Conservation (phyloP, 2,113 vertebrate genomes). For the Pardalotus punctatus region DNA sequence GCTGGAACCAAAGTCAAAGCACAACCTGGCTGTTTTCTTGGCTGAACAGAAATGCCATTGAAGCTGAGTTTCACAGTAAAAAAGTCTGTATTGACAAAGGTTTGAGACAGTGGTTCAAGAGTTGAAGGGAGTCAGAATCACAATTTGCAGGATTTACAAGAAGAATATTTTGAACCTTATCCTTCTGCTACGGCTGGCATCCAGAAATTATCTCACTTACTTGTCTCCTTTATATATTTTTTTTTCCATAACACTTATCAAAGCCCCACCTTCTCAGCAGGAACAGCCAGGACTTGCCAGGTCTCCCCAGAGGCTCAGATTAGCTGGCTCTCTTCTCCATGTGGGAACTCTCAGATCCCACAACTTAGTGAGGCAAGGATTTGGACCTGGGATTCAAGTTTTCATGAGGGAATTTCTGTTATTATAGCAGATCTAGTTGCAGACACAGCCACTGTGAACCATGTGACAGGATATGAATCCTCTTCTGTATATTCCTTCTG, state of each 20-base stretch:
- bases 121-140: not conserved
- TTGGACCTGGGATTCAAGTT: not conserved
- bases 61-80: not conserved
- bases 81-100: not conserved
- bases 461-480: not conserved
- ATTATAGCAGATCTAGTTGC: not conserved
- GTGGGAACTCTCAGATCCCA: not conserved
- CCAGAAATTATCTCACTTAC: not conserved
- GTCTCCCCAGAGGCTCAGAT: not conserved
- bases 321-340: not conserved
- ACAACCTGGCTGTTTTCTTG: conserved; percentile 28
- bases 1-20: conserved; percentile 50
- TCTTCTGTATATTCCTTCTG: not conserved
- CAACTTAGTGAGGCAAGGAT: not conserved
- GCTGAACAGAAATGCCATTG: not conserved
- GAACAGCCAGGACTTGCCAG: not conserved
- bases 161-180: not conserved
- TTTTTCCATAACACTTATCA: not conserved
- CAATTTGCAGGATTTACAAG: not conserved
- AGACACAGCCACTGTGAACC: not conserved
- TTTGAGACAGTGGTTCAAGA: not conserved
- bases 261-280: not conserved
- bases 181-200: not conserved
- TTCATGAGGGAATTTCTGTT: not conserved
- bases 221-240: not conserved